A percentile compares a stretch with the other conserved stretches of the same genome.
Conservation (phyloP, 2,797 vertebrate species). For the Pangasius larnaudii region DNA sequence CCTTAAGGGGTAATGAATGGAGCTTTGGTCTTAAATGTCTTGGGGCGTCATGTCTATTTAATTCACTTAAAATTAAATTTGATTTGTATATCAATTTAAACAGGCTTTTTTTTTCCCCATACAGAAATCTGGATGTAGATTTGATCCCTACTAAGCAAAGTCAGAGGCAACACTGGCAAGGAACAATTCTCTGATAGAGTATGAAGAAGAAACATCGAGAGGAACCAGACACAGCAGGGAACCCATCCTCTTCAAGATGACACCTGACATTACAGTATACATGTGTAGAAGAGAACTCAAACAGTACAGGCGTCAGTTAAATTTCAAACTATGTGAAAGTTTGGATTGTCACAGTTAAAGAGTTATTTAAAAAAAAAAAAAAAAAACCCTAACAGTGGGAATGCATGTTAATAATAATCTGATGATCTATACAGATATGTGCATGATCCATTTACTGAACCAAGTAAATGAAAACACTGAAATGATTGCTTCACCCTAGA, state of each 20-base stretch:
- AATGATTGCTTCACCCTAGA: neutral
- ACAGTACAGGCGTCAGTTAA: neutral
- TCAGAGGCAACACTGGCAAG: neutral
- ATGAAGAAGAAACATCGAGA: neutral
- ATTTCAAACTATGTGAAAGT: neutral
- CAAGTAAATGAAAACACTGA: neutral
- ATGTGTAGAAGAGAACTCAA: neutral
- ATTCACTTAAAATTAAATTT: too few relatives aligned
- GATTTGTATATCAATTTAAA: neutral
- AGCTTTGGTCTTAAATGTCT: neutral
- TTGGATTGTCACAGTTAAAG: neutral
- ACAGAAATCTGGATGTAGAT: neutral
- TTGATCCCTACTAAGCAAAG: neutral
- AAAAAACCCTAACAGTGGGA: neutral
- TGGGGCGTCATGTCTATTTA: neutral
- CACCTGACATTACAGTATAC: neutral
- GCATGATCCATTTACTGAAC: neutral
- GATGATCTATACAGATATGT: neutral
- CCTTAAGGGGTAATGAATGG: neutral
- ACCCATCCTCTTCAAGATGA: neutral
- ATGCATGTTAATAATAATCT: neutral
- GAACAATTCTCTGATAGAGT: neutral
- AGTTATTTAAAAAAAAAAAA: too few relatives aligned
- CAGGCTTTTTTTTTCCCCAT: neutral
- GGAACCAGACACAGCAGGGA: neutral